Evolutionary conservation across 1,140 invertebrate species (phyloP), one percentile per base, ranked within the genome.

Genomic region (Portunus trituberculatus): DNA sequence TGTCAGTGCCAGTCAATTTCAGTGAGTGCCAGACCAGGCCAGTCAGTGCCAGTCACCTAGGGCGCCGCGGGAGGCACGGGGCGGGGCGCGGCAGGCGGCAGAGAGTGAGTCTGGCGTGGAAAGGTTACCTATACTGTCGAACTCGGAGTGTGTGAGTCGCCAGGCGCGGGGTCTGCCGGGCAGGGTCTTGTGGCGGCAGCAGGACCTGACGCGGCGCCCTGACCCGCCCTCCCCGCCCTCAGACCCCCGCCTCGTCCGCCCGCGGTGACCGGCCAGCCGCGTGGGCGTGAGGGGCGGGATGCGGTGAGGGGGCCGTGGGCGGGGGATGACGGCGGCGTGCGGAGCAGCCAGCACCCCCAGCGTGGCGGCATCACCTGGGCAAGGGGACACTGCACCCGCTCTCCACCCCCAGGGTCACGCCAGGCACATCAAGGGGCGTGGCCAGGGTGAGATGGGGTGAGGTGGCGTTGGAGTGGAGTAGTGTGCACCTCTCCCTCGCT

Each of bases 71-170:
- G 4, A 39, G 28, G 29, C 6, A 8, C 28, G 31, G 31, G 31
- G 86, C 20, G 86, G 45, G 86, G 31, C 31, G 31, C 86, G 28
- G 28, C 39, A 39, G 39, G 39, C 76, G 20, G 16, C 32, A 31
- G 83, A 28, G 83, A 31, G 83, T 12, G 83, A 0, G 28, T 29
- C 31, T 39, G 46, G 86, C 86, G 28, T 20, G 12, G 28, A 25
- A 12, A 29, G n/a, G 48, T 91, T 91, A 91, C 89, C 89, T 91
- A 91, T 93, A 4, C 83, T 87, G 93, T 93, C 93, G 93, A 93
- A 93, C 93, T 93, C 84, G 0, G 83, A 87, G 84, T 93, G 93
- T 20, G 28, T n/a, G 84, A 93, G 93, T 29, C 93, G 86, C 93
- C 93, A 93, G 12, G 93, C 93, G 8, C 83, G 84, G 8, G 93